A percentile compares a stretch with the other conserved stretches of the same genome.
phyloP scores from a whole-genome alignment of 2,888 invertebrate species.

The Nomada goodeniana region DNA sequence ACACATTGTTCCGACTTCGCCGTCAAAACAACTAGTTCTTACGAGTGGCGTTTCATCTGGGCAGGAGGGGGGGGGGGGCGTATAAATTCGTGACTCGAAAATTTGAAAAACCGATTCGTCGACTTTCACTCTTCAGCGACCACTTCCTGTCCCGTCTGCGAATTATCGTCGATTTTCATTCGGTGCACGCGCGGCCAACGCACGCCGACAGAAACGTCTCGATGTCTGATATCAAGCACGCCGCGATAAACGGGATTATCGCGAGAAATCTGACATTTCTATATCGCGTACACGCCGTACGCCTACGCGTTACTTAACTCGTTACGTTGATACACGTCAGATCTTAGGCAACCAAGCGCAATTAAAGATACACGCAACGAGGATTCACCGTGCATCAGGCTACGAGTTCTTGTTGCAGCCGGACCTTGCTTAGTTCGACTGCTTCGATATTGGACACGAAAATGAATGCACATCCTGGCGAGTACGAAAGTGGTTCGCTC shows the following conservation, averaged over 20 bases:
- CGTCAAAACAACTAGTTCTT: not conserved
- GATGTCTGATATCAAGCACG: not conserved
- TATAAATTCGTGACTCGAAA: slow-evolving; percentile 38
- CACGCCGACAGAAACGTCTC: slow-evolving; percentile 3
- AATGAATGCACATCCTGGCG: too few species aligned
- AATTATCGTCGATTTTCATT: slow-evolving; percentile 29
- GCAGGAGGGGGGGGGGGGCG: not conserved
- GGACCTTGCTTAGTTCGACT: not conserved
- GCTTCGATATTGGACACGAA: not conserved
- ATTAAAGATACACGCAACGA: slow-evolving; percentile 18
- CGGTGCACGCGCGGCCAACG: slow-evolving; percentile 22
- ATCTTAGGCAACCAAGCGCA: slow-evolving; percentile 30
- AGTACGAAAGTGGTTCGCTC: too few species aligned
- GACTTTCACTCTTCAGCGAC: slow-evolving; percentile 40
- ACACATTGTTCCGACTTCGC: not conserved
- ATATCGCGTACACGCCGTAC: slow-evolving; percentile 12
- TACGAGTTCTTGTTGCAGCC: slow-evolving; percentile 1
- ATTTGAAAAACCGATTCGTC: slow-evolving; percentile 34
- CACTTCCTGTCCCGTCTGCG: slow-evolving; percentile 31
- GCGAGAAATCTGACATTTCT: slow-evolving; percentile 28
- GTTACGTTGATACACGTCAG: slow-evolving; percentile 34
- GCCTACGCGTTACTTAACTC: slow-evolving; percentile 37
- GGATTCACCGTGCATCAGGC: slow-evolving; percentile 3
- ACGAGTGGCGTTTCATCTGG: not conserved
- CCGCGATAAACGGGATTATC: slow-evolving; percentile 2